Percentiles rank a stretch among this genome's conserved stretches.
phyloP scores from a whole-genome alignment of 1,140 invertebrate species.

The Atta colombica region DNA sequence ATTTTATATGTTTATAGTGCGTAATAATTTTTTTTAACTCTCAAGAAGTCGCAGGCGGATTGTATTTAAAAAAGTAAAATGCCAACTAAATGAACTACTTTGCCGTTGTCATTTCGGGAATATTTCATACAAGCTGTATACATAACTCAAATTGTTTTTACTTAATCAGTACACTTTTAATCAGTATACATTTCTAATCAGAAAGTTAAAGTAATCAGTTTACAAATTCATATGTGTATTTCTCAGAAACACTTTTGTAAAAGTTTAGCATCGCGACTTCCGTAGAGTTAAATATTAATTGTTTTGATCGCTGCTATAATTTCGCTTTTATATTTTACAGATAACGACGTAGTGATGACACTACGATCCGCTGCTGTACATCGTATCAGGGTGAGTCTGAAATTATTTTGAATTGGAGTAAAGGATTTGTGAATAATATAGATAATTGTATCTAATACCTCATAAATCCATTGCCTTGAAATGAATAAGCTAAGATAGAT shows the following conservation, averaged over 20 bases:
- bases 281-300: not conserved
- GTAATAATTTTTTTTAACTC: not conserved
- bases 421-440: not conserved
- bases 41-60: not conserved
- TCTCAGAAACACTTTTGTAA: not conserved
- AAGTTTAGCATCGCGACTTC: not conserved
- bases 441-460: not conserved
- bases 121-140: not conserved
- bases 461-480: not conserved
- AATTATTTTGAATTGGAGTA: not conserved
- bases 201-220: not conserved
- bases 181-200: too few species aligned
- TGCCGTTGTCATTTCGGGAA: not conserved
- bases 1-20: not conserved
- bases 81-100: not conserved
- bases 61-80: not conserved
- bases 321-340: slow-evolving; percentile 21
- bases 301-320: slow-evolving; percentile 20
- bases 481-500: not conserved
- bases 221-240: not conserved
- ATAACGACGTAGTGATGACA: not conserved
- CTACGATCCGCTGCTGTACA: slow-evolving; percentile 6
- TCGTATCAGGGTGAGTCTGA: slow-evolving; percentile 9
- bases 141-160: too few species aligned
- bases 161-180: too few species aligned